A percentile compares a stretch with the other conserved stretches of the same genome.
Conservation (phyloP, 2,888 invertebrate genomes). For the Gasteruption jaculator region DNA sequence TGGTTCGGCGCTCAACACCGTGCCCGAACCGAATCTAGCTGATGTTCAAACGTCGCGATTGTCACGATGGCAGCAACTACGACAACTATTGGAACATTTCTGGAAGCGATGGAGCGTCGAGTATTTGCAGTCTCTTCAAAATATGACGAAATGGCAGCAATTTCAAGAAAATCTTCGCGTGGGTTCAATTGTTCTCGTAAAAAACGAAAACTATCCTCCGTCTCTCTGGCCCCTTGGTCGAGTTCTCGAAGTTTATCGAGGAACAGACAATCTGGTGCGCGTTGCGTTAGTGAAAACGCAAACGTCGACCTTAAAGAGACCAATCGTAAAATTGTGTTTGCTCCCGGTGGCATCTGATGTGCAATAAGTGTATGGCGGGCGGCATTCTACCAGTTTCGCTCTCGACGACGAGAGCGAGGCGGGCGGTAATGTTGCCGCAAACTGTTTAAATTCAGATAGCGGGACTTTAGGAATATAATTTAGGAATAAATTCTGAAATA, state of each 20-base stretch:
- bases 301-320: constrained; percentile 22
- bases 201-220: background rate
- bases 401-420: too few relatives aligned
- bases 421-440: too few relatives aligned
- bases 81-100: background rate
- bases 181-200: background rate
- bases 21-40: background rate
- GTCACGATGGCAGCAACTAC: background rate
- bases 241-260: background rate
- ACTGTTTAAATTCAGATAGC: too few relatives aligned
- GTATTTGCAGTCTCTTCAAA: background rate
- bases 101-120: background rate
- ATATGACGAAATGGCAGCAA: background rate
- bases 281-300: background rate
- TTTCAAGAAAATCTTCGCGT: background rate
- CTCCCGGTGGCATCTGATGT: too few relatives aligned
- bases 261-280: background rate
- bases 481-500: too few relatives aligned
- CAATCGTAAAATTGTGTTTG: constrained; percentile 9
- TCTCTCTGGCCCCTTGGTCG: background rate
- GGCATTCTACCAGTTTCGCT: too few relatives aligned
- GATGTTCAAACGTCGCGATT: background rate
- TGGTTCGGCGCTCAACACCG: background rate
- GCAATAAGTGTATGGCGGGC: too few relatives aligned
- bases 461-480: too few relatives aligned